Base-by-base conservation (phyloP, 1,140 invertebrate genomes). In the Chelonus insularis region DNA sequence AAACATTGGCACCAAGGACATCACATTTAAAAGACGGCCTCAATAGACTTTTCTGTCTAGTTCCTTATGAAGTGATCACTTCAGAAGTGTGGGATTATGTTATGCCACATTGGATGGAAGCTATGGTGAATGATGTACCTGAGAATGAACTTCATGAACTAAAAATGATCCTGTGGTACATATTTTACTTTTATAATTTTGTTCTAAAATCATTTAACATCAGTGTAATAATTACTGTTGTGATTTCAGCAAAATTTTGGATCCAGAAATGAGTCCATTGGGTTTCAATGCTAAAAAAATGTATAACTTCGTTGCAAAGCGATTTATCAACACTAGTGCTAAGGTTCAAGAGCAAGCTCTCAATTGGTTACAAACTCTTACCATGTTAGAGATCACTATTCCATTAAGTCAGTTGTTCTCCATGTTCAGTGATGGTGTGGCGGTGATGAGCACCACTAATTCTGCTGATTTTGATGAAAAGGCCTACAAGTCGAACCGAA, bases 71-170 rank as follows among this genome's bases (percentile, higher is more conserved):
- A 71, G 91, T 99, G 11, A 95, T 99, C 60, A 95, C 93, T 1
- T 87, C 93, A 55, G 92, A 97, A 72, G 93, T 98, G 50, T 99
- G 96, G 97, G 93, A 97, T 75, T 91, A 93, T 74, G 93, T 98
- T 8, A 99, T 99, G 93, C 96, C 97, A 0, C 90, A 95, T 73
- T 99, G 97, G 97, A 91, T 99, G 88, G 95, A 99, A 83, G 93
- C 95, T 0, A 95, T 99, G 65, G 92, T 94, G 23, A 93, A 94
- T 68, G 95, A 98, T 77, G 91, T 98, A 4, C 92, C 93, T 1
- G 91, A 96, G 76, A 91, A 96, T 72, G 96, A 98, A 72, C 82
- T 97, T 14, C 82, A 87, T 57, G 95, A 98, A 73, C 78, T 99
- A 5, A 96, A 97, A 82, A 91, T 96, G 43, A 88, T 96, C 7